A percentile compares a stretch with the other conserved stretches of the same genome.
These are phyloP conservation scores for Neuroterus valhalla DNA, from an alignment of 1,140 invertebrate species.

Conservation along the genomic window DNA sequence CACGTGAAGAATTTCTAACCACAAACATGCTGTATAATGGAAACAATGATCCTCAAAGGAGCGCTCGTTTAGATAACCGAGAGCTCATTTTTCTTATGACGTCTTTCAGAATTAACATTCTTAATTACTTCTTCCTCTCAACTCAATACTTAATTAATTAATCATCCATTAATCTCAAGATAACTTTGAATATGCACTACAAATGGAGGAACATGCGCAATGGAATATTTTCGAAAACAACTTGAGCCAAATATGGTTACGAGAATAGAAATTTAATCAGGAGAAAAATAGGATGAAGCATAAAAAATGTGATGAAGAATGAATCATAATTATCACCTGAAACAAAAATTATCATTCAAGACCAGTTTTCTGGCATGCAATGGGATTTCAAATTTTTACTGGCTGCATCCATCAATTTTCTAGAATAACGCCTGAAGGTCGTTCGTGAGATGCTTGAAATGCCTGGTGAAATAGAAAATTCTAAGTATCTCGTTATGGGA, in stretches of 20 bases:
- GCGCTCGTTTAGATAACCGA: neutral
- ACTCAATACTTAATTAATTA: slow-evolving; percentile 2
- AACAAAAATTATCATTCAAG: neutral
- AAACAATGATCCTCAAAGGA: too few species aligned
- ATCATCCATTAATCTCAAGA: neutral
- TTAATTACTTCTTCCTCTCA: neutral
- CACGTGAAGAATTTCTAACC: neutral
- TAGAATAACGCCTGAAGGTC: slow-evolving; percentile 12
- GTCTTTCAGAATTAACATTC: neutral
- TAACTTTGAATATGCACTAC: neutral
- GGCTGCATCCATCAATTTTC: slow-evolving; percentile 8
- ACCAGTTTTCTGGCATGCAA: neutral
- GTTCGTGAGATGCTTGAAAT: slow-evolving; percentile 6
- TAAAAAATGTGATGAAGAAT: neutral
- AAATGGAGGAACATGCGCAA: neutral
- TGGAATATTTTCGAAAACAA: neutral
- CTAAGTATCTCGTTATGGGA: slow-evolving; percentile 18
- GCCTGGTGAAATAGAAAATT: slow-evolving; percentile 15
- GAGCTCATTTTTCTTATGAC: neutral
- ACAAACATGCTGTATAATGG: too few species aligned
- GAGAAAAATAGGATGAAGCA: neutral
- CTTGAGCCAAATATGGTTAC: neutral
- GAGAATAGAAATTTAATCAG: neutral
- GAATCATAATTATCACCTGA: neutral
- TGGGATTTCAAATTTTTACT: slow-evolving; percentile 11